These are phyloP conservation scores for Pyrocoelia pectoralis DNA, from an alignment of 2,888 invertebrate species.

Conservation along the genomic window DNA sequence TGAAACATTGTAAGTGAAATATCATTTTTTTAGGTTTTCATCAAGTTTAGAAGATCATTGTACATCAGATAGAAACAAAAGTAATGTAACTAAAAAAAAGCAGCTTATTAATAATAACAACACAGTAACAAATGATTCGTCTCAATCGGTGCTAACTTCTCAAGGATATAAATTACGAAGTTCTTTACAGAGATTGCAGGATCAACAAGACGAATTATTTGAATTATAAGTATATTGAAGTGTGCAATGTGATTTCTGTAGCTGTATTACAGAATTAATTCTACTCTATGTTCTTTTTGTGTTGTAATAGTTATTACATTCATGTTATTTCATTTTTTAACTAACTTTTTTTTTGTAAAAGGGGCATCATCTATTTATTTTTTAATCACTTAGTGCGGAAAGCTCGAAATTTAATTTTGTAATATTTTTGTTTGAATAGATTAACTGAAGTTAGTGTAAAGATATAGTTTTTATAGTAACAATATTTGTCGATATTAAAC, in stretches of 20 bases:
- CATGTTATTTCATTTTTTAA: conserved; percentile 6
- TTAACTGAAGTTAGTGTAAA: neutral
- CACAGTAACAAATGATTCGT: conserved; percentile 47
- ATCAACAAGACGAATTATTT: conserved; percentile 89
- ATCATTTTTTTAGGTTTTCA: conserved; percentile 45
- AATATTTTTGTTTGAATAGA: too few species aligned
- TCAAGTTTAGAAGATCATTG: conserved; percentile 42
- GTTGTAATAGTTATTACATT: neutral
- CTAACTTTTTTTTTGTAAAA: neutral
- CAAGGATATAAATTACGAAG: conserved; percentile 82
- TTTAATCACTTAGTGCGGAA: too few species aligned
- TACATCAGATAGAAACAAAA: conserved; percentile 50
- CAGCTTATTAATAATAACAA: conserved; percentile 55
- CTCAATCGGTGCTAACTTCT: conserved; percentile 71
- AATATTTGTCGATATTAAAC: neutral
- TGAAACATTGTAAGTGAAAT: neutral
- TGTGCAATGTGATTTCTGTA: conserved; percentile 4
- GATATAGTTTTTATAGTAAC: neutral
- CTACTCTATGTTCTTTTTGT: too few species aligned
- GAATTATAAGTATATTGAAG: conserved; percentile 79
- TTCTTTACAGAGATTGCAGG: conserved; percentile 82
- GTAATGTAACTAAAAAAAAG: conserved; percentile 55
- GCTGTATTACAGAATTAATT: conserved; percentile 14
- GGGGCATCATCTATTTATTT: too few species aligned
- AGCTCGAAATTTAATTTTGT: too few species aligned